Evolutionary conservation across 2,113 vertebrate genomes (phyloP), one percentile per base, ranked within the genome.

Genomic region (Nothocercus julius): DNA sequence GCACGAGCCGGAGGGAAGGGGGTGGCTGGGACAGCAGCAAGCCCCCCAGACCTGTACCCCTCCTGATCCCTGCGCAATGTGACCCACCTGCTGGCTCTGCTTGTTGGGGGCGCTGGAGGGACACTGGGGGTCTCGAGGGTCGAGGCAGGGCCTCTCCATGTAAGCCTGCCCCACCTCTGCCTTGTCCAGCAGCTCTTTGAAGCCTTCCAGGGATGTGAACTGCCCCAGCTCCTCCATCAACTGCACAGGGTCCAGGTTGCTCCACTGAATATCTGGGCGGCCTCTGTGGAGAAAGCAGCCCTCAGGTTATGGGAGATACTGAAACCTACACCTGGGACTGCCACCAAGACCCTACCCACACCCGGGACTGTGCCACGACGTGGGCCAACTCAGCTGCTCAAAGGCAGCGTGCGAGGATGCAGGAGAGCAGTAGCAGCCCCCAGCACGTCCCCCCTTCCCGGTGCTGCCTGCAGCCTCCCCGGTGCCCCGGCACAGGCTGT

Each of bases 131-230:
- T 99, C 99, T 7, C 72, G 95, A 6, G 99, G 99, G 78, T 99
- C 97, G 58, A 99, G 97, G 86, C 99, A 99, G 45, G 99, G 99
- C 62, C 99, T 97, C 87, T 99, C 99, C 98, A 99, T 99, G 74
- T 99, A 99, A 89, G 99, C 99, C 82, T 99, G 99, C 73, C 99
- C 99, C 97, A 99, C 99, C 97, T 99, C 98, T 34, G 99, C 99
- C 97, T 99, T 99, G 94, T 99, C 99, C 91, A 99, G 96, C 98
- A 99, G 99, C 97, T 99, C 99, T 91, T 98, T 98, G 97, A 99
- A 99, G 91, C 99, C 99, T 95, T 99, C 99, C 32, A 99, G 97
- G 5, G 99, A 99, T 1, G 99, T 98, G 95, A 99, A 99, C 97
- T 99, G 99, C 95, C 99, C 99, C 75, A 99, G 97, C 92, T 99